Conservation (phyloP, 2,797 vertebrate species). For the Echiichthys vipera region DNA sequence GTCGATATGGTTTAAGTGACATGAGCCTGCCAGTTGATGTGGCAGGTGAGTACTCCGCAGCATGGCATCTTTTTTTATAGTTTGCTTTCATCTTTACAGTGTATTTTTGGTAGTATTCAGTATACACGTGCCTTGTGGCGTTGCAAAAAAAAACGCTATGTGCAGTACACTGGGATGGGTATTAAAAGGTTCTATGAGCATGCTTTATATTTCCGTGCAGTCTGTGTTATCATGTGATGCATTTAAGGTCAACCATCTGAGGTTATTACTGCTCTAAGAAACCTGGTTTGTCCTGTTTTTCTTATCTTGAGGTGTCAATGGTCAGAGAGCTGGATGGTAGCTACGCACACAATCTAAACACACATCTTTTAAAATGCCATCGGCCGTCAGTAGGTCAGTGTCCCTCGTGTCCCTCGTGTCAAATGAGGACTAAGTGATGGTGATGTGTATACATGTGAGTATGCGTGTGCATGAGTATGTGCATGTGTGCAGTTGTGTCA, state of each 20-base stretch:
- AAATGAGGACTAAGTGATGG: not conserved
- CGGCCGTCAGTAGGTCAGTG: not conserved
- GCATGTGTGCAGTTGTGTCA: not conserved
- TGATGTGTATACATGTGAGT: not conserved
- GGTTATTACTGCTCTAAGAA: not conserved
- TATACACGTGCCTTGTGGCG: not conserved
- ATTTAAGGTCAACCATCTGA: not conserved
- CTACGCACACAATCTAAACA: not conserved
- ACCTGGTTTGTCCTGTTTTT: not conserved
- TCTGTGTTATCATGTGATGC: not conserved
- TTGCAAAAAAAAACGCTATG: not conserved
- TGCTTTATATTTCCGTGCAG: not conserved
- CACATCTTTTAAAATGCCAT: constrained; percentile 18
- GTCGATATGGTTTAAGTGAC: not conserved
- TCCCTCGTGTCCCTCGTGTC: no score
- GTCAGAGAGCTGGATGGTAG: not conserved
- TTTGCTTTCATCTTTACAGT: not conserved
- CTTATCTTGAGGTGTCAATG: not conserved
- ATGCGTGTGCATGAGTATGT: not conserved
- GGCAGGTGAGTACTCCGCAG: not conserved
- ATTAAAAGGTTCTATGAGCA: not conserved
- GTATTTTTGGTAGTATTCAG: not conserved
- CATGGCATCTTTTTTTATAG: not conserved
- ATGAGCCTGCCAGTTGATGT: no score
- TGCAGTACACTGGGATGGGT: not conserved